Conservation (phyloP, 2,113 vertebrate species). For the Elanoides forficatus region DNA sequence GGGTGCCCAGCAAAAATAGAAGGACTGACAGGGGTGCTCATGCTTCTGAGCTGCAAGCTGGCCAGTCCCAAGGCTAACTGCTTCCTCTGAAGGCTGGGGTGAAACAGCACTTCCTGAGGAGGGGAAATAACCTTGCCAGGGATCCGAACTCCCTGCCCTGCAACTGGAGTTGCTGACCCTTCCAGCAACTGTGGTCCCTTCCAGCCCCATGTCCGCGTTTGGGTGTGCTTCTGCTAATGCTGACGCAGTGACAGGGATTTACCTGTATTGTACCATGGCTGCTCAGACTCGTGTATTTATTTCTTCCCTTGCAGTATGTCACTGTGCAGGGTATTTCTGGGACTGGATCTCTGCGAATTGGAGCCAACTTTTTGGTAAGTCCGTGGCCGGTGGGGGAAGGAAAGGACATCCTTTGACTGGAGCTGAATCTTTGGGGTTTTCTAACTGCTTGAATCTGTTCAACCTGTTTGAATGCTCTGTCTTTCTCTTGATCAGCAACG, state of each 20-base stretch:
- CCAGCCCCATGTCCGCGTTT: not conserved
- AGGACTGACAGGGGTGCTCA: not conserved
- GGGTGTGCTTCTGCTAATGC: not conserved
- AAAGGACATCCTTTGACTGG: not conserved
- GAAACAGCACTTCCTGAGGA: not conserved
- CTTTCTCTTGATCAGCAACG: constrained; percentile 77
- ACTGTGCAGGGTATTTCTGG: constrained; percentile 97
- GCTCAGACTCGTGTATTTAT: not conserved
- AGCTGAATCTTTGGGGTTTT: not conserved
- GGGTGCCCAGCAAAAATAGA: not conserved
- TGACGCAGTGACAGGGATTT: not conserved
- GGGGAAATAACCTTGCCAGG: not conserved
- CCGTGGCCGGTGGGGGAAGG: not conserved
- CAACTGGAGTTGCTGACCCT: not conserved
- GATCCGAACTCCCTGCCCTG: not conserved
- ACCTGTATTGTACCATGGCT: rapidly evolving
- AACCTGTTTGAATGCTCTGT: not conserved
- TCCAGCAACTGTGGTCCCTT: not conserved
- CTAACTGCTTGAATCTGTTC: not conserved
- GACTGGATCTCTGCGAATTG: constrained; percentile 90
- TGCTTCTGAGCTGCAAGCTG: not conserved
- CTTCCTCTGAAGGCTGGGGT: not conserved
- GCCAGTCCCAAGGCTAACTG: not conserved
- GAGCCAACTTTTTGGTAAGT: constrained; percentile 92
- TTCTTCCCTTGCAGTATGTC: constrained; percentile 76